Conservation (phyloP, 2,888 invertebrate genomes). For the Malacosoma neustria region DNA sequence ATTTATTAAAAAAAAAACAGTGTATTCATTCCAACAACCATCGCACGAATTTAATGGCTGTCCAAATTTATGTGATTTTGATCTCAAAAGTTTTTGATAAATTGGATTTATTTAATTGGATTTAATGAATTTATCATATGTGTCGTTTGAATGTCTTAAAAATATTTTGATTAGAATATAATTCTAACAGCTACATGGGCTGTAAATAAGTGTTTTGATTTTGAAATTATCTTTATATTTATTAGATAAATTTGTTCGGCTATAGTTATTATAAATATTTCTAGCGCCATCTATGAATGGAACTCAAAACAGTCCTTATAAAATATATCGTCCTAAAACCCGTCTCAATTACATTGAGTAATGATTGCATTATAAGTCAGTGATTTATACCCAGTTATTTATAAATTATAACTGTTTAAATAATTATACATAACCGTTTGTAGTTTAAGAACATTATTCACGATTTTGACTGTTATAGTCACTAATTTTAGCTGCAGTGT, state of each 20-base stretch:
- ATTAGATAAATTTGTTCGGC: too few species aligned
- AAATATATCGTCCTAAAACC: not conserved
- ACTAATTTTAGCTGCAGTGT: constrained; percentile 3
- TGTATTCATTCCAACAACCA: too few species aligned
- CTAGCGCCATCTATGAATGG: constrained; percentile 3
- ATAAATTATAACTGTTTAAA: not conserved
- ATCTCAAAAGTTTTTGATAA: not conserved
- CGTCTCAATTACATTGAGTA: not conserved
- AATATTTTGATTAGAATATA: not conserved
- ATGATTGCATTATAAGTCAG: too few species aligned
- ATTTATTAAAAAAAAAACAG: too few species aligned
- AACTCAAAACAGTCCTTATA: not conserved
- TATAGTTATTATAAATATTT: constrained; percentile 5
- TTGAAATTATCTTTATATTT: too few species aligned
- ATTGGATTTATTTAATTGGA: not conserved
- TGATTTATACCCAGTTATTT: too few species aligned
- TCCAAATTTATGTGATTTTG: not conserved
- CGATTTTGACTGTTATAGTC: constrained; percentile 1
- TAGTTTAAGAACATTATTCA: not conserved
- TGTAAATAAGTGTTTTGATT: too few species aligned
- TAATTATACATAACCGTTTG: not conserved
- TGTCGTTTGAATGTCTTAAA: too few species aligned
- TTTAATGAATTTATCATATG: too few species aligned
- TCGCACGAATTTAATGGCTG: too few species aligned
- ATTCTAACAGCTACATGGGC: too few species aligned